Conservation (phyloP, 1,140 invertebrate genomes). For the Caenorhabditis briggsae region DNA sequence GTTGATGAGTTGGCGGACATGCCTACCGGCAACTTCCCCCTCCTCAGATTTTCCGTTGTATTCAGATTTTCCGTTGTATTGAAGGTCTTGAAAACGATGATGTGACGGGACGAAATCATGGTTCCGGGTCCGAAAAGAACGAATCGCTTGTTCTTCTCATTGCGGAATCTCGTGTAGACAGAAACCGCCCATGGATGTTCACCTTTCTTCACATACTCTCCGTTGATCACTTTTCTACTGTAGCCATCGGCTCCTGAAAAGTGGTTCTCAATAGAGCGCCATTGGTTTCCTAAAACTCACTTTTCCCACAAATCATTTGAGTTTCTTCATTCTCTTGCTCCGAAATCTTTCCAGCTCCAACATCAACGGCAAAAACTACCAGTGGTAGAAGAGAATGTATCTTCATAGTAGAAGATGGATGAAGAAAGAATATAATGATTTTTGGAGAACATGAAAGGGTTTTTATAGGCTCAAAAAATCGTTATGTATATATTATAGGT, state of each 20-base stretch:
- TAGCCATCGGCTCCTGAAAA: background rate
- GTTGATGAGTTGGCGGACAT: no score
- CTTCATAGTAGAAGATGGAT: no score
- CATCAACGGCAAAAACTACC: no score
- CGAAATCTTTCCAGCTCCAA: no score
- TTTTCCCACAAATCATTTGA: background rate
- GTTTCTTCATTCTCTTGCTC: no score
- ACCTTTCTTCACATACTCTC: background rate
- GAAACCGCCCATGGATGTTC: slow-evolving; percentile 4
- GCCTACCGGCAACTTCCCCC: no score
- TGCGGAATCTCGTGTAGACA: background rate
- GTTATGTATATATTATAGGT: no score
- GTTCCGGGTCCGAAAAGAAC: background rate
- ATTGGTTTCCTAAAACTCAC: background rate
- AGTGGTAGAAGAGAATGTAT: no score
- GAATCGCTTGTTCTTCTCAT: background rate
- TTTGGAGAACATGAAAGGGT: no score
- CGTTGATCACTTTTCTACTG: background rate
- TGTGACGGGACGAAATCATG: background rate
- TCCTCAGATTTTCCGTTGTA: no score
- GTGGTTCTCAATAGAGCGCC: background rate
- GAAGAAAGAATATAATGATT: no score
- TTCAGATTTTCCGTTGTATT: background rate
- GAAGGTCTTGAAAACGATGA: background rate
- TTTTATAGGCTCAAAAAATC: no score